Evolutionary conservation across 1,140 invertebrate species (phyloP), one percentile per base, ranked within the genome.

Genomic region (Oncopeltus fasciatus): DNA sequence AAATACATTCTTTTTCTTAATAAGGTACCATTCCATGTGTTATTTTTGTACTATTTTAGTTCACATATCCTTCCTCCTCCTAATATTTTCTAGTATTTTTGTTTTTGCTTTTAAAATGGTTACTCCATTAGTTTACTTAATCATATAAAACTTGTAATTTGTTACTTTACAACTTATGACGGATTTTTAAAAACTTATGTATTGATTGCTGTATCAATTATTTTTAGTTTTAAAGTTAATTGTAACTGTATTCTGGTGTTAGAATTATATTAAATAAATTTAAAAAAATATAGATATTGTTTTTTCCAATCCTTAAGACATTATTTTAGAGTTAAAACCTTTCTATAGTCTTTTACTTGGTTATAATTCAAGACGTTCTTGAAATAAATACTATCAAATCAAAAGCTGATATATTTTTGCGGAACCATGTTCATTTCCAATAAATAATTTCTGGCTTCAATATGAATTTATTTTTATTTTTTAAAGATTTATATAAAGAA

Each of bases 191-290:
- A 26, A 26, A 53, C 14, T 14, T 53, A 14, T 53, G 14, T 38
- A 5, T 38, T 38, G 14, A 38, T 14, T 8, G 14, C 5, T 14
- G 5, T 38, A 8, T 14, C 31, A 38, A 24, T 53, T 53, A 3
- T 14, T 53, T 53, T 53, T 53, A 53, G 49, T 53, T 53, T 24
- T 53, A 24, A 53, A 24, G 49, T 53, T 53, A 16, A 53, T 53
- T 53, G 24, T 53, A 53, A 8, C 26, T 53, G 49, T 53, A 53
- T 24, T 53, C 24, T 53, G 49, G 49, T 53, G 49, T 53, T 53
- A 53, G 49, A 53, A 9, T 53, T 53, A 53, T 53, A n/a, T n/a
- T n/a, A n/a, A n/a, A n/a, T n/a, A n/a, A n/a, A n/a, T n/a, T n/a
- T n/a, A n/a, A n/a, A n/a, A n/a, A n/a, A n/a, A n/a, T n/a, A n/a